Conservation (phyloP, 92 coral and sea anemone genomes). For the Pocillopora meandrina region DNA sequence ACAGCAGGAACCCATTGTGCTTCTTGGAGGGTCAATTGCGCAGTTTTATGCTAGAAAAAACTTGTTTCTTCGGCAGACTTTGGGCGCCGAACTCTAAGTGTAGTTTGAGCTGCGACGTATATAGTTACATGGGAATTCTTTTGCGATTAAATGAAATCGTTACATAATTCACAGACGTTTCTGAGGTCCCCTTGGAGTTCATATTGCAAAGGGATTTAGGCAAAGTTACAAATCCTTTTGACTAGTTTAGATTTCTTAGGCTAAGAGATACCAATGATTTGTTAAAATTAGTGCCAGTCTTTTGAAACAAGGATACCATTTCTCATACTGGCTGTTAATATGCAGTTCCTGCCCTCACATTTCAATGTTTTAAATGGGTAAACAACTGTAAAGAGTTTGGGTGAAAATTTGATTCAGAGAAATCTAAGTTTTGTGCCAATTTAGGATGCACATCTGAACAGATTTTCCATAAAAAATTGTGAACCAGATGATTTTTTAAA, state of each 20-base stretch:
- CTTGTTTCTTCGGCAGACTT: slow-evolving; percentile 24
- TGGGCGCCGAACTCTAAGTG: slow-evolving; percentile 27
- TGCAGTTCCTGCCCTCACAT: not conserved
- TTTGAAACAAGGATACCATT: not conserved
- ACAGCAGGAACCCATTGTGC: slow-evolving; percentile 7
- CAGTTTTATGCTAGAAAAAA: slow-evolving; percentile 14
- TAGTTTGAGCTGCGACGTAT: slow-evolving; percentile 4
- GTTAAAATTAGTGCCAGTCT: not conserved
- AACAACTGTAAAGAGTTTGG: not conserved
- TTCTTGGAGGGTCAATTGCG: slow-evolving; percentile 32
- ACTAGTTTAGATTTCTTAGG: not conserved
- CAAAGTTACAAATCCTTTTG: not conserved
- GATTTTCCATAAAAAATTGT: not conserved
- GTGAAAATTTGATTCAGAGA: not conserved
- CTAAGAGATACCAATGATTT: too few species aligned
- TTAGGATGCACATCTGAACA: not conserved
- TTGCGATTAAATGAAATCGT: slow-evolving; percentile 1
- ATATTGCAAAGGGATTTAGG: not conserved
- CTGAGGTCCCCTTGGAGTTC: not conserved
- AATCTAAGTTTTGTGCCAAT: not conserved
- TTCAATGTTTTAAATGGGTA: not conserved
- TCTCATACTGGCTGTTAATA: not conserved
- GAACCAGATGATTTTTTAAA: not conserved
- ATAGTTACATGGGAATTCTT: slow-evolving; percentile 30
- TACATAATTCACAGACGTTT: not conserved